Conservation (phyloP, 2,797 vertebrate genomes). For the Leuciscus waleckii region DNA sequence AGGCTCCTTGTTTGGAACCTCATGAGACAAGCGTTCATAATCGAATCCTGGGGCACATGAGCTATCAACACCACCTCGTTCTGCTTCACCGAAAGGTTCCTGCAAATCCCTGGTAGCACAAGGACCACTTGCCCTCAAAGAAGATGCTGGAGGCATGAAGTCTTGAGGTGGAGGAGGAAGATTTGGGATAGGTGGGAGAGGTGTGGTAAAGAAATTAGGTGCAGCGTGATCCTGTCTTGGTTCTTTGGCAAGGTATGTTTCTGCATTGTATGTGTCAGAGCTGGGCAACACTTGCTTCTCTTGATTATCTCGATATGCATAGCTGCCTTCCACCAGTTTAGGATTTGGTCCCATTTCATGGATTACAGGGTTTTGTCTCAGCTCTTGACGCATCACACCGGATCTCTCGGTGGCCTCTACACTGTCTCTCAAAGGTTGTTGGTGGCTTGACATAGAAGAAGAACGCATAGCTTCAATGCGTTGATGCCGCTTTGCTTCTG, state of each 20-base stretch:
- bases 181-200: constrained; percentile 76
- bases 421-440: constrained; percentile 56
- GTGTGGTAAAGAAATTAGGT: constrained; percentile 68
- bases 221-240: constrained; percentile 55
- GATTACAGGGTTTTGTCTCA: constrained; percentile 2
- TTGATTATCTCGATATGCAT: constrained; percentile 70
- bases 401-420: constrained; percentile 79
- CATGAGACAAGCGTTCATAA: constrained; percentile 45
- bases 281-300: constrained; percentile 12
- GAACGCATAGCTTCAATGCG: constrained; percentile 29
- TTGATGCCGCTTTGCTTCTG: constrained; percentile 17
- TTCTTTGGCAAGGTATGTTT: constrained; percentile 51
- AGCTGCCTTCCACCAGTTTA: constrained; percentile 66
- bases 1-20: constrained; percentile 34
- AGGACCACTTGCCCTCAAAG: not conserved
- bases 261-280: constrained; percentile 54
- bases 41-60: constrained; percentile 4
- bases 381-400: constrained; percentile 76
- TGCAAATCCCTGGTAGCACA: constrained; percentile 60
- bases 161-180: constrained; percentile 71
- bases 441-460: constrained; percentile 16
- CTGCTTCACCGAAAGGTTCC: not conserved
- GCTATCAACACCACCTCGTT: not conserved
- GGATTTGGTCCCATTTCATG: constrained; percentile 54
- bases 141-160: constrained; percentile 54